A percentile compares a stretch with the other conserved stretches of the same genome.
Conservation (phyloP, 2,888 invertebrate genomes). For the Drosophila mulleri region DNA sequence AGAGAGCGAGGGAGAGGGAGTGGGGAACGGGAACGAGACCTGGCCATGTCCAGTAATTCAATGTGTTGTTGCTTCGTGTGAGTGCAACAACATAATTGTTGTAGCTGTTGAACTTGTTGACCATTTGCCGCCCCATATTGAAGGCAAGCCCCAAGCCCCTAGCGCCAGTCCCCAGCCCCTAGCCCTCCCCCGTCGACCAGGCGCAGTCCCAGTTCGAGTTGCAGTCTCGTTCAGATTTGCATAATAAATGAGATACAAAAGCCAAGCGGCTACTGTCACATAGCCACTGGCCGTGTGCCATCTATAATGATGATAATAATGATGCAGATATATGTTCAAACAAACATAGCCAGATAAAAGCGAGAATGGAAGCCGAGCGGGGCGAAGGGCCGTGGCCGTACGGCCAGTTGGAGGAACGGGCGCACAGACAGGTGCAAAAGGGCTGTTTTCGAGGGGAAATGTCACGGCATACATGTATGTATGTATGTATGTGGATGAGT, state of each 20-base stretch:
- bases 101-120: conserved; percentile 54
- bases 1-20: background rate
- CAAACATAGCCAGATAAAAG: conserved; percentile 45
- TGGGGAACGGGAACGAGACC: conserved; percentile 1
- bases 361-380: conserved; percentile 12
- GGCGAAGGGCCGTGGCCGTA: background rate
- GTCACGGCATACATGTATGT: conserved; percentile 7
- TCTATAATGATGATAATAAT: conserved; percentile 78
- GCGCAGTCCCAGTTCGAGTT: conserved; percentile 21
- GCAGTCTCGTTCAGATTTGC: conserved; percentile 64
- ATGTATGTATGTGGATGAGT: background rate
- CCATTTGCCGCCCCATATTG: conserved; percentile 38
- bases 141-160: conserved; percentile 22
- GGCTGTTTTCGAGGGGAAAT: conserved; percentile 29
- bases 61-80: conserved; percentile 29
- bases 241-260: conserved; percentile 80
- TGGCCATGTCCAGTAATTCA: conserved; percentile 12
- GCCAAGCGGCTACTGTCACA: conserved; percentile 78
- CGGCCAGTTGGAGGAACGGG: background rate
- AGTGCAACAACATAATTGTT: conserved; percentile 53
- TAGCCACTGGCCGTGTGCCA: conserved; percentile 71
- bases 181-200: conserved; percentile 2
- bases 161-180: background rate
- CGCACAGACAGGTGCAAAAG: conserved; percentile 58
- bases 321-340: conserved; percentile 65